phyloP scores from a whole-genome alignment of 2,888 invertebrate genomes.

The Schrankia costaestrigalis region DNA sequence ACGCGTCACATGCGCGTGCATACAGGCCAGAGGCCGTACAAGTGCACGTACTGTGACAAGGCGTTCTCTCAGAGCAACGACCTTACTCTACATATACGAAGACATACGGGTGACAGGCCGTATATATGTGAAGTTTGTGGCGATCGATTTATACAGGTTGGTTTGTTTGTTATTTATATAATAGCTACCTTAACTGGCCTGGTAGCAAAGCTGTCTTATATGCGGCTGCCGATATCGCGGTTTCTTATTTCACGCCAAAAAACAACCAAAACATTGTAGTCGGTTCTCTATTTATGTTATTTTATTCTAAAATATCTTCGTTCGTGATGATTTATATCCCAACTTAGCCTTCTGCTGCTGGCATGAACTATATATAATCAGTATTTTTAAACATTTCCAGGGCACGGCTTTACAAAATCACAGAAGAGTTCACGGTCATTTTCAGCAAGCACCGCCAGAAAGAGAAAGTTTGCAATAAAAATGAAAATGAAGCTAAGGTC shows the following conservation, averaged over 20 bases:
- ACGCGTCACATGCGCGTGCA: conserved; percentile 82
- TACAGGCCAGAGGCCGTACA: conserved; percentile 81
- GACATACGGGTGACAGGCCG: conserved; percentile 85
- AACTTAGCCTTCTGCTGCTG: not conserved
- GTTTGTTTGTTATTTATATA: not conserved
- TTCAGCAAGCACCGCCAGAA: conserved; percentile 33
- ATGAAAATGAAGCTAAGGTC: too few relatives aligned
- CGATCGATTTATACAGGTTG: conserved; percentile 84
- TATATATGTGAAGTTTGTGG: conserved; percentile 85
- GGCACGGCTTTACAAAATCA: conserved; percentile 83
- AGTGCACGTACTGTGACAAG: conserved; percentile 79
- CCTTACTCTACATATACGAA: conserved; percentile 83
- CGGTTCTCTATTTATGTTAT: too few relatives aligned
- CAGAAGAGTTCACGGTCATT: conserved; percentile 82
- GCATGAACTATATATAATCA: not conserved
- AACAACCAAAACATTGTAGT: too few relatives aligned
- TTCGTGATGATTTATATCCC: not conserved
- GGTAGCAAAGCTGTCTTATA: too few relatives aligned
- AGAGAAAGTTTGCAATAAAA: conserved; percentile 24
- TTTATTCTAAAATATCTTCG: too few relatives aligned
- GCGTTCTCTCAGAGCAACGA: conserved; percentile 87
- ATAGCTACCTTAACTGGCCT: not conserved
- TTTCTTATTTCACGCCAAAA: too few relatives aligned
- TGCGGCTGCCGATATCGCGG: too few relatives aligned
- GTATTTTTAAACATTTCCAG: conserved; percentile 35